Conservation (phyloP, 2,888 invertebrate genomes). For the Nebria brevicollis region DNA sequence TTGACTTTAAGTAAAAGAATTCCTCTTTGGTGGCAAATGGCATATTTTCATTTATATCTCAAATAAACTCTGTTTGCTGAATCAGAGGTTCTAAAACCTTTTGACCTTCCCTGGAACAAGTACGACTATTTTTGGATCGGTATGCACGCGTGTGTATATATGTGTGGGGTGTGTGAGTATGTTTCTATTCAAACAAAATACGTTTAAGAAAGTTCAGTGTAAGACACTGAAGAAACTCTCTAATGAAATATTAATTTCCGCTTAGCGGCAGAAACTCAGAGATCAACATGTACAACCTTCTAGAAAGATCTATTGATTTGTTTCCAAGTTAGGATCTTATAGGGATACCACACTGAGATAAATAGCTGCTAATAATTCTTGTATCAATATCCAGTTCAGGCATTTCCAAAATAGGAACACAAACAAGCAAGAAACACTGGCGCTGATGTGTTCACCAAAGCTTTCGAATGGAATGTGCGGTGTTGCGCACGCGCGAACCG, state of each 20-base stretch:
- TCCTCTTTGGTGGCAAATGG: background rate
- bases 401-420: background rate
- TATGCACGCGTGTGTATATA: too few species aligned
- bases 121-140: too few species aligned
- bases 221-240: background rate
- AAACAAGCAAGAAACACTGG: too few species aligned
- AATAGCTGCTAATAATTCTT: background rate
- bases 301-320: background rate
- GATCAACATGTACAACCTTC: background rate
- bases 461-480: slow-evolving; percentile 6
- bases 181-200: too few species aligned
- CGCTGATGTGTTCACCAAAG: background rate
- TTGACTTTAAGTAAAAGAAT: background rate
- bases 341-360: background rate
- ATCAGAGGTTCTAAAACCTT: too few species aligned
- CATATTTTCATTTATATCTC: background rate
- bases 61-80: background rate
- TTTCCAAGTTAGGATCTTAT: background rate
- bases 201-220: too few species aligned
- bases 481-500: slow-evolving; percentile 2
- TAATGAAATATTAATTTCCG: background rate
- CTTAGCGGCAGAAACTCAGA: background rate
- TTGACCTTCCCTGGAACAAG: too few species aligned
- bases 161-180: too few species aligned
- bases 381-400: background rate